Base-by-base conservation (phyloP, 1,140 invertebrate species). In the Drosophila busckii region DNA sequence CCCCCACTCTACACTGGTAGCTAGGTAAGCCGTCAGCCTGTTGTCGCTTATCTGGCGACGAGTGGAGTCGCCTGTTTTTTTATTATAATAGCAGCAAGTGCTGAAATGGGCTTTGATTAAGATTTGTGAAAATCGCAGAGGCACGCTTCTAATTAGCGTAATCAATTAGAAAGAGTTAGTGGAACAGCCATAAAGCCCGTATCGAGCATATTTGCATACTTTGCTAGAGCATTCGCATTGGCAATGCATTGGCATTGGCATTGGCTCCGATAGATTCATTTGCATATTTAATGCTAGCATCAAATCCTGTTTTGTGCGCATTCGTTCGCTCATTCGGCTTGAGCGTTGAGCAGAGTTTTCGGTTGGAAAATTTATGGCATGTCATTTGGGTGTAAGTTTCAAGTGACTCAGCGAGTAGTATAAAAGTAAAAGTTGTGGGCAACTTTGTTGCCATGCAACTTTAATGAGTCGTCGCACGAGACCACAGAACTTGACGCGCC, bases 391-490 rank as follows among this genome's bases (percentile, higher is more conserved):
- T 31, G 42, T 31, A 37, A 53, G 41, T 32, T 28, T 16, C 15
- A 42, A 9, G 23, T 31, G 35, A 22, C 9, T 7, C 23, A 10
- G 23, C 25, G 2, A 9, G 25, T 32, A 37, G 48, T 45, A 52
- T 26, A 40, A 46, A 54, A 50, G 38, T 59, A 34, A 41, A 68
- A 68, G 67, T 68, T 66, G 42, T 46, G 38, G 40, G 15, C 48
- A 78, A 78, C 63, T 78, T 78, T 73, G 69, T 80, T 69, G 73
- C 42, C 63, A 73, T 78, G 73, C 75, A 78, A 78, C 75, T 80
- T 78, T 78, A 78, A 78, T 78, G 63, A 78, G 75, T 68, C 65
- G 68, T 52, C 68, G 69, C 68, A 55, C 49, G 63, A 63, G 63
- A 68, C 73, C 68, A 23, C 73, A 80, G 26, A 73, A 71, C 73